phyloP scores from a whole-genome alignment of 1,140 invertebrate species.

The Euwallacea fornicatus region DNA sequence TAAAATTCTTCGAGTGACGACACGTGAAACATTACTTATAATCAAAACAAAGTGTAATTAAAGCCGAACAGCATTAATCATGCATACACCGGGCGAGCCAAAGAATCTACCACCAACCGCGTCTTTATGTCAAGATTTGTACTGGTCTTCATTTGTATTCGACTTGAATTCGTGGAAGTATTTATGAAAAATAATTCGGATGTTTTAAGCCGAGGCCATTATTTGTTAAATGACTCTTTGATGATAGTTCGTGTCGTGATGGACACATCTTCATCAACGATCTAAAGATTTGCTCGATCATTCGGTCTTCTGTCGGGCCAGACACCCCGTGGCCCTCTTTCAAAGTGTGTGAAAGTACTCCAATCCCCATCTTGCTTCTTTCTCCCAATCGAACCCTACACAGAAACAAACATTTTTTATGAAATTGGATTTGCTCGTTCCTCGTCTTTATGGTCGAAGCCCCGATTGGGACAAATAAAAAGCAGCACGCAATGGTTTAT shows the following conservation, averaged over 20 bases:
- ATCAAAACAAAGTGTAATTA: constrained; percentile 21
- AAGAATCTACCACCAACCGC: constrained; percentile 25
- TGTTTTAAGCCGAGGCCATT: constrained; percentile 15
- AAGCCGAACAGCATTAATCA: constrained; percentile 19
- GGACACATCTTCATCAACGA: constrained; percentile 25
- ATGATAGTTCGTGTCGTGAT: constrained; percentile 17
- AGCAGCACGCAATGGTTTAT: neutral
- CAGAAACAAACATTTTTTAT: neutral
- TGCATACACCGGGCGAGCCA: neutral
- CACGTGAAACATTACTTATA: constrained; percentile 19
- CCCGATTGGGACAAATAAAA: neutral
- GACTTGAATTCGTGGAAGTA: constrained; percentile 12
- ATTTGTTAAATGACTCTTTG: constrained; percentile 28
- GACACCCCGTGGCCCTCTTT: constrained; percentile 8
- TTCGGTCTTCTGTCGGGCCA: constrained; percentile 12
- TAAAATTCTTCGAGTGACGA: neutral
- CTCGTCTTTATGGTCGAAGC: neutral
- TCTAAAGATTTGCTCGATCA: constrained; percentile 14
- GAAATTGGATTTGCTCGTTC: neutral
- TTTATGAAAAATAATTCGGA: constrained; percentile 31
- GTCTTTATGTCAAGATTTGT: constrained; percentile 26
- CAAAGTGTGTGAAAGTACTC: constrained; percentile 5
- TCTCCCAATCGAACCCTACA: neutral
- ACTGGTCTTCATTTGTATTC: constrained; percentile 27
- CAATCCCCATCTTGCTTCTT: neutral